phyloP scores from a whole-genome alignment of 2,113 vertebrate species.

The Boulengeromyrus knoepffleri region DNA sequence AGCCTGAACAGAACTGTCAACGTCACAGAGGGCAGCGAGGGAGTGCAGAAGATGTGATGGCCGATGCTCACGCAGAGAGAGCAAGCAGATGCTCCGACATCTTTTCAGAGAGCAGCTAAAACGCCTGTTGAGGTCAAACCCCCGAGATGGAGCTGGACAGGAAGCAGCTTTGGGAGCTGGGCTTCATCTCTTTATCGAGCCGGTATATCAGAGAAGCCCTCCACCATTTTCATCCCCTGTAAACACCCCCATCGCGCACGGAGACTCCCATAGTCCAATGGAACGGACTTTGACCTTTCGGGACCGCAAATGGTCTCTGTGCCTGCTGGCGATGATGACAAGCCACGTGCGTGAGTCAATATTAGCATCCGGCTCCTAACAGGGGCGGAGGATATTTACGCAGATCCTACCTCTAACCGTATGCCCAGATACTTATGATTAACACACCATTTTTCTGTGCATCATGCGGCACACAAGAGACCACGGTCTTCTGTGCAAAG shows the following conservation, averaged over 20 bases:
- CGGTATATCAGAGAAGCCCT: conserved; percentile 31
- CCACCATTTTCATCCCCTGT: conserved; percentile 18
- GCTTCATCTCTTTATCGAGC: conserved; percentile 29
- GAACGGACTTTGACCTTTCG: conserved; percentile 45
- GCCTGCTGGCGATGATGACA: conserved; percentile 14
- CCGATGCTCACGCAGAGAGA: background rate
- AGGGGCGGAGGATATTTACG: background rate
- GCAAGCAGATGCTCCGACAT: background rate
- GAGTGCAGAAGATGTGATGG: background rate
- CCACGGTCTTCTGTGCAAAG: background rate
- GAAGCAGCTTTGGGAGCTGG: conserved; percentile 25
- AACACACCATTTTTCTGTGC: background rate
- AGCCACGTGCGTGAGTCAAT: conserved; percentile 16
- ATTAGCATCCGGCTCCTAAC: background rate
- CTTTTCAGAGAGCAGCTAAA: background rate
- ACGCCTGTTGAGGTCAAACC: background rate
- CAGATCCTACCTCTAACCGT: background rate
- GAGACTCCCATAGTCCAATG: conserved; percentile 38
- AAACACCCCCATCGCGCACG: conserved; percentile 29
- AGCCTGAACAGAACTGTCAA: background rate
- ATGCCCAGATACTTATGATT: background rate
- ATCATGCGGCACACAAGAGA: background rate
- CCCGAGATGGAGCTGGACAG: background rate
- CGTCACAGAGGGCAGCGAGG: background rate
- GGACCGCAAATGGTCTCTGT: conserved; percentile 29